Conservation (phyloP, 1,140 invertebrate species). For the Epicauta chinensis region DNA sequence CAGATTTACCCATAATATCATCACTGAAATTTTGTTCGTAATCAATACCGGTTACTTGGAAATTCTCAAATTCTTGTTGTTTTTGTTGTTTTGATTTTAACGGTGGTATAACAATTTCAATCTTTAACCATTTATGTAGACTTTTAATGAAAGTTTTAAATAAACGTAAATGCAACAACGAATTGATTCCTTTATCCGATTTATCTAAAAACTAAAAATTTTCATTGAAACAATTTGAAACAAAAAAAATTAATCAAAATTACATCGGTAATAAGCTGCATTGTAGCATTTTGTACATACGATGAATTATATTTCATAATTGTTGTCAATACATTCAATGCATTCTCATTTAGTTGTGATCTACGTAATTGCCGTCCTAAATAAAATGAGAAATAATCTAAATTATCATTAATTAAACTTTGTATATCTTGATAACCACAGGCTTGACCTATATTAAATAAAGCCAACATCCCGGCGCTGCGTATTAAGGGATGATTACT, state of each 20-base stretch:
- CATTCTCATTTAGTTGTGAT: slow-evolving; percentile 46
- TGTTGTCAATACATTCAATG: slow-evolving; percentile 53
- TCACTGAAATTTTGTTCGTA: slow-evolving; percentile 35
- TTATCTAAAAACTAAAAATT: slow-evolving; percentile 37
- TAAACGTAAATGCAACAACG: slow-evolving; percentile 51
- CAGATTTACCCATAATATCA: slow-evolving; percentile 42
- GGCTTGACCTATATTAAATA: slow-evolving; percentile 48
- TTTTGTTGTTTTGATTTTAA: slow-evolving; percentile 33
- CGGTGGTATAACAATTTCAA: slow-evolving; percentile 19
- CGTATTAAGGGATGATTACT: slow-evolving; percentile 51
- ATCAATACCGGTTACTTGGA: slow-evolving; percentile 24
- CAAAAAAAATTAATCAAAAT: neutral
- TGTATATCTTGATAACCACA: slow-evolving; percentile 46
- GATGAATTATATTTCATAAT: slow-evolving; percentile 60
- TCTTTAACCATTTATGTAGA: slow-evolving; percentile 46
- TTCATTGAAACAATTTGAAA: neutral
- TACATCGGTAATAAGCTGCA: slow-evolving; percentile 49
- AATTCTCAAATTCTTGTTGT: slow-evolving; percentile 26
- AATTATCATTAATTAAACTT: slow-evolving; percentile 52
- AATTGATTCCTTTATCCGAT: slow-evolving; percentile 45
- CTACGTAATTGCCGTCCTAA: slow-evolving; percentile 55
- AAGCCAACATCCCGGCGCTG: slow-evolving; percentile 48
- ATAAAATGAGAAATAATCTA: slow-evolving; percentile 62
- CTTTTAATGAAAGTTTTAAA: slow-evolving; percentile 57
- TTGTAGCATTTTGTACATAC: no score